Evolutionary conservation across 2,113 vertebrate species (phyloP).

Genomic region (Eupsittula cactorum): DNA sequence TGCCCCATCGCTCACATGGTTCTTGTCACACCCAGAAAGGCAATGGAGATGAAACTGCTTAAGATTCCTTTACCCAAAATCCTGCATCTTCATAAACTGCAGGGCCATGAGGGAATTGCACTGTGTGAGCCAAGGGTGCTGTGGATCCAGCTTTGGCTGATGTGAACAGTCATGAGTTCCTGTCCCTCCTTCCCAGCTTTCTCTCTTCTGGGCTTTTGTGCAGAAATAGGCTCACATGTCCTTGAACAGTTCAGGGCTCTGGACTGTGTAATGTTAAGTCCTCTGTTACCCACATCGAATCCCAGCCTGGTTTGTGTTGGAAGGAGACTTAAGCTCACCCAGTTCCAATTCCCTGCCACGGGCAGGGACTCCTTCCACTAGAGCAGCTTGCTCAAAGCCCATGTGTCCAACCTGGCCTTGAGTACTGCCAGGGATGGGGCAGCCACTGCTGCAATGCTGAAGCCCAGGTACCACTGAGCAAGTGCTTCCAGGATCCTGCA

Average conservation of each 20-base stretch:
- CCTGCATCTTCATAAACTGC: not conserved
- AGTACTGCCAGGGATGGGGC: not conserved
- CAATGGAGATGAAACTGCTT: not conserved
- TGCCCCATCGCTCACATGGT: not conserved
- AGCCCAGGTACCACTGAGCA: not conserved
- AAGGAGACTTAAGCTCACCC: not conserved
- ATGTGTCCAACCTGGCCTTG: not conserved
- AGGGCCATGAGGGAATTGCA: fast-evolving
- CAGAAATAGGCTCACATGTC: not conserved
- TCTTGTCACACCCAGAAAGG: not conserved
- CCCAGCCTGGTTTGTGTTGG: not conserved
- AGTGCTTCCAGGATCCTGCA: not conserved
- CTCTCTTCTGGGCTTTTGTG: not conserved
- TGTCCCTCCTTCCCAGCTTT: not conserved
- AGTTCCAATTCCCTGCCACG: not conserved
- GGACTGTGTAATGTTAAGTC: not conserved
- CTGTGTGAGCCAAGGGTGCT: not conserved
- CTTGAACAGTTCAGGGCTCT: not conserved
- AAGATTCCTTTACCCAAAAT: not conserved
- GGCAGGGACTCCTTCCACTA: not conserved
- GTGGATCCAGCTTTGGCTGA: slow-evolving; percentile 13
- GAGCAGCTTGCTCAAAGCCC: not conserved
- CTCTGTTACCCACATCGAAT: not conserved
- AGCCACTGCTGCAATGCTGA: not conserved
- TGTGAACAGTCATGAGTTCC: not conserved